Percentiles rank a stretch among this genome's conserved stretches.
Conservation (phyloP, 2,888 invertebrate genomes). For the Anoplius nigerrimus region DNA sequence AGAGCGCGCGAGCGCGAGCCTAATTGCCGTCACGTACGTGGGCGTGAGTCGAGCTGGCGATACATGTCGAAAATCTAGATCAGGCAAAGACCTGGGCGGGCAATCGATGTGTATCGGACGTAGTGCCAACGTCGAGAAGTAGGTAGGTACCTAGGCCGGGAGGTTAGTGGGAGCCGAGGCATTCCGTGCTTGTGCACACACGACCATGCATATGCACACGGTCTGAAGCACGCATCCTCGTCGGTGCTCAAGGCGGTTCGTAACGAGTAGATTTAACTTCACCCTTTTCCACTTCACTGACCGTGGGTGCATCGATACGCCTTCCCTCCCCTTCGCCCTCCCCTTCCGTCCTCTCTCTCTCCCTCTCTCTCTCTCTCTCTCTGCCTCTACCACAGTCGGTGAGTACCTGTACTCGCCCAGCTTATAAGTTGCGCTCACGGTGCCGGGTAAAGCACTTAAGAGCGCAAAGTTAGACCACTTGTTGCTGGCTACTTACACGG, state of each 20-base stretch:
- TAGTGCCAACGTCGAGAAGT: no score
- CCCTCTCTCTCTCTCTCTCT: no score
- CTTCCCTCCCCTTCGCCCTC: not conserved
- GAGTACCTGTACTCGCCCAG: constrained; percentile 11
- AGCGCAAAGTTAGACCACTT: constrained; percentile 43
- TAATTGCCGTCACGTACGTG: not conserved
- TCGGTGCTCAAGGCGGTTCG: constrained; percentile 5
- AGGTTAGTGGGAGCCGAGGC: no score
- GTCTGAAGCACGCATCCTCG: no score
- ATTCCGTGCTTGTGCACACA: not conserved
- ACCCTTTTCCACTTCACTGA: constrained; percentile 27
- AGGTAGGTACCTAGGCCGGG: no score
- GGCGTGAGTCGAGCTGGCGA: not conserved
- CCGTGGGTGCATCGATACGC: constrained; percentile 25
- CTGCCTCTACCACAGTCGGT: not conserved
- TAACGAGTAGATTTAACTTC: constrained; percentile 23
- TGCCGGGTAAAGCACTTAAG: constrained; percentile 20
- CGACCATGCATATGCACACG: not conserved
- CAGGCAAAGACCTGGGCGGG: no score
- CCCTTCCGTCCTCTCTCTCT: no score
- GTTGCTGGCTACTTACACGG: constrained; percentile 46
- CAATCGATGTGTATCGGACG: no score
- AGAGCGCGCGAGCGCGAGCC: no score
- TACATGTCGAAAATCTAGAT: no score
- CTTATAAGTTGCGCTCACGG: not conserved